Conservation (phyloP, 2,888 invertebrate species). For the Drosophila greeni region DNA sequence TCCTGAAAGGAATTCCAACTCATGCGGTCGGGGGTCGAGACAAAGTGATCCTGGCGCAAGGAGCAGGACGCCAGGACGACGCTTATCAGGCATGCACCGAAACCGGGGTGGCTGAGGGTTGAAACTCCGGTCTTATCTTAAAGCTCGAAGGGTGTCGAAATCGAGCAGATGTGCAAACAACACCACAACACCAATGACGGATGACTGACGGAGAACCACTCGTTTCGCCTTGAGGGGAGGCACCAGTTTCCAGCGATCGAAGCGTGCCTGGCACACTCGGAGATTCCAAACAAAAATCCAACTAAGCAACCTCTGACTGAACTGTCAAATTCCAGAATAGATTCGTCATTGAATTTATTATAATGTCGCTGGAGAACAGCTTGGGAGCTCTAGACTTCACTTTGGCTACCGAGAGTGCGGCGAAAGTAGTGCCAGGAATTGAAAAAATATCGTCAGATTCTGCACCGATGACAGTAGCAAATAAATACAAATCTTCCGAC, state of each 20-base stretch:
- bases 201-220: conserved; percentile 48
- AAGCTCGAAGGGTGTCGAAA: conserved; percentile 63
- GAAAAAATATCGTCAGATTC: conserved; percentile 25
- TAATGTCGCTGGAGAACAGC: conserved; percentile 60
- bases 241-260: conserved; percentile 14
- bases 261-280: conserved; percentile 67
- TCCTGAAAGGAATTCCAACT: conserved; percentile 56
- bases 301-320: conserved; percentile 16
- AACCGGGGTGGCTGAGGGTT: conserved; percentile 53
- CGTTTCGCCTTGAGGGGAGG: conserved; percentile 44
- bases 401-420: conserved; percentile 54
- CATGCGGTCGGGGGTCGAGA: conserved; percentile 58
- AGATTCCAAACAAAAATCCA: not conserved
- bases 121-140: conserved; percentile 64
- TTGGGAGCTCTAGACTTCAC: conserved; percentile 58
- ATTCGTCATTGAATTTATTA: conserved; percentile 31
- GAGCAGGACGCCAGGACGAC: conserved; percentile 31
- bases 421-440: conserved; percentile 47
- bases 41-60: conserved; percentile 62
- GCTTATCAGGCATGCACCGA: conserved; percentile 64
- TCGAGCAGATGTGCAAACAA: conserved; percentile 67
- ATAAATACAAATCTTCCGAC: conserved; percentile 50
- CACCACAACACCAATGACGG: conserved; percentile 30
- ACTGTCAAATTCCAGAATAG: conserved; percentile 28
- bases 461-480: conserved; percentile 46